Base-by-base conservation (phyloP, 2,797 vertebrate species). In the Cirrhinus mrigala region DNA sequence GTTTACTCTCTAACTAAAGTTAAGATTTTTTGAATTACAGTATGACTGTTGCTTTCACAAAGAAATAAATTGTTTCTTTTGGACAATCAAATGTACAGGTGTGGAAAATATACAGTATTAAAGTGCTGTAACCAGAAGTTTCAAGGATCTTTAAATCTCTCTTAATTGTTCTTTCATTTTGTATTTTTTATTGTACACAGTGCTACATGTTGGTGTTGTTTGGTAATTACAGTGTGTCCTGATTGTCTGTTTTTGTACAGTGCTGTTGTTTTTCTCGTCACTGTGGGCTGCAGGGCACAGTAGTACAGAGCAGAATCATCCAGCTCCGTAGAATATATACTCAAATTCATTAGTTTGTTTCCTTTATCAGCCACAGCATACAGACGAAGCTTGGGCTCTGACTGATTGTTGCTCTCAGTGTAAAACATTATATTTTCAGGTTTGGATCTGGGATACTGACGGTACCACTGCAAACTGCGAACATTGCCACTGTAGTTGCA, bases 221-320 rank as follows among this genome's bases (percentile, higher is more conserved):
- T 33, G 33, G 33, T 33, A 3, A 3, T 33, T 33, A 33, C 33
- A 33, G 33, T 33, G 33, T 33, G 33, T 33, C 33, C 33, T 33
- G 33, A 33, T 33, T 33, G 33, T 33, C 33, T 33, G 33, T 33
- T 33, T 33, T 33, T 44, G 40, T 44, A 44, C 40, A 44, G 40
- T 78, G 15, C 69, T 6, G 5, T 10, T 40, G 18, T 8, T 6
- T 27, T 54, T 84, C 8, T 40, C 82, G 77, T 58, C 8, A 71
- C 79, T 85, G 86, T 85, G 86, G 77, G 81, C 69, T 10, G 0
- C 71, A 88, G 79, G 10, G 66, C 79, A 79, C 83, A 88, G 83
- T 79, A 83, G 44, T 85, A 88, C 44, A 88, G 0, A 0, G 68
- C 74, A 44, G 79, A 73, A 48, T 81, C 66, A 44, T n/a, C 40